These are phyloP conservation scores for Indicator maculatus DNA, from an alignment of 2,113 vertebrate species.

Conservation along the genomic window DNA sequence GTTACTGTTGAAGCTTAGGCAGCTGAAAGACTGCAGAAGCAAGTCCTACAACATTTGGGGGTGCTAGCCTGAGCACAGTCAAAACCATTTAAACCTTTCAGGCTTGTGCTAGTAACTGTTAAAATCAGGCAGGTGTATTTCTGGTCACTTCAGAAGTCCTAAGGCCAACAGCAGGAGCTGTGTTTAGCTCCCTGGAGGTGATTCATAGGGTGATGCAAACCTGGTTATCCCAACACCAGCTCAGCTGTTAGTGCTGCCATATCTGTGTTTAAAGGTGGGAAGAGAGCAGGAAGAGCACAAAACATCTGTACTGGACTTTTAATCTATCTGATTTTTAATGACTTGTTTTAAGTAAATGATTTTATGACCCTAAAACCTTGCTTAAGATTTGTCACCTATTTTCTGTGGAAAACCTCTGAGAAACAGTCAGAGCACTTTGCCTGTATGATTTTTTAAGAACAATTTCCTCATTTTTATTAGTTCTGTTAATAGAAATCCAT, in stretches of 20 bases:
- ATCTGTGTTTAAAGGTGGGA: neutral
- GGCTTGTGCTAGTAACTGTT: neutral
- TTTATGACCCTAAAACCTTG: neutral
- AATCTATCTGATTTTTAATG: neutral
- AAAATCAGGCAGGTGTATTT: neutral
- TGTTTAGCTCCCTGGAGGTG: neutral
- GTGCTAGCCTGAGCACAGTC: neutral
- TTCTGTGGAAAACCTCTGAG: neutral
- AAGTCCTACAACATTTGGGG: accelerated
- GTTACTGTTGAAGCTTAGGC: neutral
- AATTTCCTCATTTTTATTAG: neutral
- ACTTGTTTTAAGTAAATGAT: neutral
- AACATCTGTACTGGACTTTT: neutral
- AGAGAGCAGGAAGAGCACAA: neutral
- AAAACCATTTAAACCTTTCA: neutral
- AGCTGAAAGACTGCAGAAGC: neutral
- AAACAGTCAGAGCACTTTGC: neutral
- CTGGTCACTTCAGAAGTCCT: neutral
- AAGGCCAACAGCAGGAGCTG: neutral
- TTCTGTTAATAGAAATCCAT: neutral
- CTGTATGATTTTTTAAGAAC: neutral
- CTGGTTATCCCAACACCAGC: neutral
- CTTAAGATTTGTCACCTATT: neutral
- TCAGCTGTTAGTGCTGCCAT: accelerated
- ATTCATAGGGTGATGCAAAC: too few relatives aligned